phyloP scores from a whole-genome alignment of 2,888 invertebrate genomes.

The Agrilus mali region DNA sequence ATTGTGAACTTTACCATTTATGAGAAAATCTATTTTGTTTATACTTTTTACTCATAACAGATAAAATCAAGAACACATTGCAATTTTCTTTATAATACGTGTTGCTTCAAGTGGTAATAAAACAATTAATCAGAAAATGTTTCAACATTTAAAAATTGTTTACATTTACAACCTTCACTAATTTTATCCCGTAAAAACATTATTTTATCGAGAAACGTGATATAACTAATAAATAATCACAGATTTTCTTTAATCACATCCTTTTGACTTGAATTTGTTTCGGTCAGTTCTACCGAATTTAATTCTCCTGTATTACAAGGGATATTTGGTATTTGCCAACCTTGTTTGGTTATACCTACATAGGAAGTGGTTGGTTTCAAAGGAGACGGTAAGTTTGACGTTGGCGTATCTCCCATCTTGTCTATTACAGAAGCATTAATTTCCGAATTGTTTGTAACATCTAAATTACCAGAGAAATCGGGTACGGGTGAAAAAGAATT shows the following conservation, averaged over 20 bases:
- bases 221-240: neutral
- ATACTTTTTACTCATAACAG: no score
- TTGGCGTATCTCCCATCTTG: conserved; percentile 19
- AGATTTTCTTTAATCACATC: neutral
- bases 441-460: neutral
- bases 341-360: conserved; percentile 46
- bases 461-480: no score
- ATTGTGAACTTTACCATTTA: no score
- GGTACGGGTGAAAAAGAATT: no score
- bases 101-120: no score
- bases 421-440: conserved; percentile 19
- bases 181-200: no score
- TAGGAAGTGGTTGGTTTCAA: conserved; percentile 34
- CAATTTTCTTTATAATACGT: no score
- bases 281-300: conserved; percentile 18
- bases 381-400: conserved; percentile 25
- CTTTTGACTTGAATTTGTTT: conserved; percentile 1
- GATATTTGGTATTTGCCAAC: conserved; percentile 50
- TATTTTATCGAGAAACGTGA: neutral
- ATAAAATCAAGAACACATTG: no score
- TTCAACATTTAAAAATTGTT: no score
- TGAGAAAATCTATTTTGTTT: no score
- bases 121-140: no score
- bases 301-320: conserved; percentile 51
- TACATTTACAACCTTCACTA: no score